phyloP scores from a whole-genome alignment of 30 jellyfish, hydroid and myxozoan species.

The Aurelia coerulea region DNA sequence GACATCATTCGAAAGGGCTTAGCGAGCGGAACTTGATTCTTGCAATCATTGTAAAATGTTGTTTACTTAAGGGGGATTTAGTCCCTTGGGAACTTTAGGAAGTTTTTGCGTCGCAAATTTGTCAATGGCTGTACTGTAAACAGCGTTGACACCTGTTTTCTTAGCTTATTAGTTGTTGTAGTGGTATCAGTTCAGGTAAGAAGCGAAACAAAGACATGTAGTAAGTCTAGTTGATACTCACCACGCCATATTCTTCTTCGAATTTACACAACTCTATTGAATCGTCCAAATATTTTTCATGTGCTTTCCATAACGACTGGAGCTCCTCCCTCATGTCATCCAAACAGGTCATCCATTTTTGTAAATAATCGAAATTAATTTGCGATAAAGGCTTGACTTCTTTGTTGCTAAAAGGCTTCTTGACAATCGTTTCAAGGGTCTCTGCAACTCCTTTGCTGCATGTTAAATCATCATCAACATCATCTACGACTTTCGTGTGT shows the following conservation, averaged over 20 bases:
- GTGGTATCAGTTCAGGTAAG: too few relatives aligned
- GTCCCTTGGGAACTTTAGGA: too few relatives aligned
- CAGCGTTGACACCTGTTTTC: too few relatives aligned
- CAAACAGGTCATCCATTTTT: slow-evolving; percentile 69
- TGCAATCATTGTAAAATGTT: too few relatives aligned
- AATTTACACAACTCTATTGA: slow-evolving; percentile 67
- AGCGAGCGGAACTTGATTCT: too few relatives aligned
- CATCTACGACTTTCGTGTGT: slow-evolving; percentile 76
- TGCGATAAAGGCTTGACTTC: slow-evolving; percentile 63
- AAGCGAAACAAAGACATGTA: too few relatives aligned
- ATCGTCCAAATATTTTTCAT: slow-evolving; percentile 62
- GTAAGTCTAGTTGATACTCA: neutral
- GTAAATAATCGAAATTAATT: slow-evolving; percentile 71
- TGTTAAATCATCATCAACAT: slow-evolving; percentile 71
- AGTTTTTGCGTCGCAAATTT: too few relatives aligned
- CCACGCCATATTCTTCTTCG: slow-evolving; percentile 70
- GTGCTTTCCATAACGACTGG: slow-evolving; percentile 68
- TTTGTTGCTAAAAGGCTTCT: slow-evolving; percentile 68
- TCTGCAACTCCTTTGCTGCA: slow-evolving; percentile 83
- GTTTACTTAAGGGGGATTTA: too few relatives aligned
- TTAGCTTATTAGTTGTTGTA: too few relatives aligned
- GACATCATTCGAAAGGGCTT: too few relatives aligned
- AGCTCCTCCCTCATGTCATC: slow-evolving; percentile 52
- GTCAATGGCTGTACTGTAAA: too few relatives aligned
- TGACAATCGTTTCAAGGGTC: slow-evolving; percentile 74